Base-by-base conservation (phyloP, 2,797 vertebrate species). In the Lepilemur septentrionalis region DNA sequence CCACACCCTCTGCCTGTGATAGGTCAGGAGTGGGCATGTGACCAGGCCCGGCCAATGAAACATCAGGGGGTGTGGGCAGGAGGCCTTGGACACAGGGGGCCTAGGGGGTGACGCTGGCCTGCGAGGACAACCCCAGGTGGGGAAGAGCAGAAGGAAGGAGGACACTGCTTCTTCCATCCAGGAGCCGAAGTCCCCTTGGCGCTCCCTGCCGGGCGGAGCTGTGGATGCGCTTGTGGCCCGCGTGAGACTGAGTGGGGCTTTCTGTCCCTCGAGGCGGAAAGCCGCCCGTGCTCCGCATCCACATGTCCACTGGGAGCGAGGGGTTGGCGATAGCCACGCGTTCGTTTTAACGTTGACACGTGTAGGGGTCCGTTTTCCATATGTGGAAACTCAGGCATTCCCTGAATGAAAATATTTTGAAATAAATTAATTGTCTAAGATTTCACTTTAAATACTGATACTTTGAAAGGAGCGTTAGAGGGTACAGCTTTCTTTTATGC, bases 41-140 rank as follows among this genome's bases (percentile, higher is more conserved):
- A 25, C 88, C 41, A 70, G 25, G 32, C 18, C 20, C 6, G 4
- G 65, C 75, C 88, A 65, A 38, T 32, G 61, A 67, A 67, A 46
- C 11, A 0, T 18, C 38, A 85, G 46, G 61, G 61, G 70, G 8
- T 13, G 32, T 4, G 3, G 1, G 0, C 2, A 18, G 38, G 72
- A 18, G 32, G 4, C 38, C 59, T 38, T 0, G 0, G 20, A 14
- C 25, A 2, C 23, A 5, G 88, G 32, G 1, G 55, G n/a, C 22
- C 48, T 4, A 38, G 7, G 9, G 2, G 7, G 61, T 32, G 32
- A 13, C 35, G 10, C 15, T 22, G 50, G 67, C 38, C 84, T 17
- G 35, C 0, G 4, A 35, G 5, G 4, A 28, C 30, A 5, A 3
- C 14, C 4, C 10, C 3, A 22, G 5, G 4, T 4, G 18, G 28